phyloP scores from a whole-genome alignment of 35 echinoderm and acorn worm genomes.

The Chiridota heheva region DNA sequence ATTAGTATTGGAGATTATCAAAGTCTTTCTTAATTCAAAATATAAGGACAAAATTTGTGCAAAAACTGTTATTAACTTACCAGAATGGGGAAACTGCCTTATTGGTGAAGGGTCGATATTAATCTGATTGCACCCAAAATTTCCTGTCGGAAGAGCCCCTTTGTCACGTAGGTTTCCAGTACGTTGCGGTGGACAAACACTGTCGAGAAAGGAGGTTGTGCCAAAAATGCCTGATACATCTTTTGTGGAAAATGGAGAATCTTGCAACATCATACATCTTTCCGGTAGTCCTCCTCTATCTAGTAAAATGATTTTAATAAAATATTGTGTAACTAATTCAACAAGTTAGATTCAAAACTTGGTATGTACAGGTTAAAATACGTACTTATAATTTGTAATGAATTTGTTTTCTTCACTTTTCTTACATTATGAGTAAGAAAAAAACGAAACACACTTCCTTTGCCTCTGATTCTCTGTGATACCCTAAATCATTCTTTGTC shows the following conservation, averaged over 20 bases:
- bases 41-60: background rate
- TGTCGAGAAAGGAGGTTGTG: conserved; percentile 18
- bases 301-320: background rate
- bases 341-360: background rate
- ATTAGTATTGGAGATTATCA: background rate
- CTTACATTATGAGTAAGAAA: background rate
- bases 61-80: conserved; percentile 10
- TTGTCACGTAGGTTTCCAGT: conserved; percentile 54
- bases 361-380: background rate
- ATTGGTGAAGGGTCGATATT: conserved; percentile 73
- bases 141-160: conserved; percentile 69
- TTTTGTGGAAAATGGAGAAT: conserved; percentile 51
- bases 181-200: conserved; percentile 47
- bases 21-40: background rate
- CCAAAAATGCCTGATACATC: conserved; percentile 66
- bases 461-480: background rate
- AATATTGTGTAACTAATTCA: background rate
- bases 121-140: conserved; percentile 90
- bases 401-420: background rate
- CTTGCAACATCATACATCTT: conserved; percentile 59
- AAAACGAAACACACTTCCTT: background rate
- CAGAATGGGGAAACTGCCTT: conserved; percentile 74
- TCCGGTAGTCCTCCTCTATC: conserved; percentile 65
- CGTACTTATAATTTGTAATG: background rate
- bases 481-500: background rate